Conservation (phyloP, 2,797 vertebrate genomes). For the Austrolebias charrua region DNA sequence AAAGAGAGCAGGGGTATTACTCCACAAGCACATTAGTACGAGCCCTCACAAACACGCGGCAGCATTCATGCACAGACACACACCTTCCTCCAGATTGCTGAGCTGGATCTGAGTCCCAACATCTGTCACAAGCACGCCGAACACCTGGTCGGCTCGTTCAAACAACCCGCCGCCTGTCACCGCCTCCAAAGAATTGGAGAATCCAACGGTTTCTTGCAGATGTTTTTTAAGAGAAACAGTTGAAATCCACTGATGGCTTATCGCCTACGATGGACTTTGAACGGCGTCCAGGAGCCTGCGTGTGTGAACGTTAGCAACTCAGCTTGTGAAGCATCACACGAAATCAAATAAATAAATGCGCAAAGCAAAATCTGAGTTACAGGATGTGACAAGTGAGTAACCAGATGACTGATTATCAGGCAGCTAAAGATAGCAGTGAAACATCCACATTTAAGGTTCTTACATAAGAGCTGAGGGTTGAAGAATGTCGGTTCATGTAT, state of each 20-base stretch:
- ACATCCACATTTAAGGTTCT: neutral
- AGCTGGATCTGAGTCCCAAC: constrained; percentile 54
- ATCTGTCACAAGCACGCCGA: constrained; percentile 56
- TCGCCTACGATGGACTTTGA: constrained; percentile 20
- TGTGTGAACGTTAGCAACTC: constrained; percentile 19
- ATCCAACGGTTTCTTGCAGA: constrained; percentile 23
- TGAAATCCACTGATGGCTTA: constrained; percentile 21
- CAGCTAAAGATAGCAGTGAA: constrained; percentile 24
- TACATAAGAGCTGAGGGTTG: neutral
- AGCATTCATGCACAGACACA: constrained; percentile 21
- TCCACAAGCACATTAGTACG: constrained; percentile 45
- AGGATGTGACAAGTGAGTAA: constrained; percentile 36
- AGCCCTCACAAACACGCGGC: constrained; percentile 27
- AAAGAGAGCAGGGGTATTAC: constrained; percentile 44
- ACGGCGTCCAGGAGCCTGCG: constrained; percentile 18
- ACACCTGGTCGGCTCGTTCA: constrained; percentile 47
- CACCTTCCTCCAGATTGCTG: constrained; percentile 40
- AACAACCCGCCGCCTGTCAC: constrained; percentile 38
- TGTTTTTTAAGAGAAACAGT: constrained; percentile 14
- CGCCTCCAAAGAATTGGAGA: constrained; percentile 33
- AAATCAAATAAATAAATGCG: constrained; percentile 6
- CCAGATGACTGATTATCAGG: constrained; percentile 44
- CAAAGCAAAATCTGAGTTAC: constrained; percentile 11
- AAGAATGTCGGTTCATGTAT: neutral
- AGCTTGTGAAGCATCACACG: constrained; percentile 21